Evolutionary conservation across 1,140 invertebrate genomes (phyloP), one percentile per base, ranked within the genome.

Genomic region (Lepeophtheirus salmonis): DNA sequence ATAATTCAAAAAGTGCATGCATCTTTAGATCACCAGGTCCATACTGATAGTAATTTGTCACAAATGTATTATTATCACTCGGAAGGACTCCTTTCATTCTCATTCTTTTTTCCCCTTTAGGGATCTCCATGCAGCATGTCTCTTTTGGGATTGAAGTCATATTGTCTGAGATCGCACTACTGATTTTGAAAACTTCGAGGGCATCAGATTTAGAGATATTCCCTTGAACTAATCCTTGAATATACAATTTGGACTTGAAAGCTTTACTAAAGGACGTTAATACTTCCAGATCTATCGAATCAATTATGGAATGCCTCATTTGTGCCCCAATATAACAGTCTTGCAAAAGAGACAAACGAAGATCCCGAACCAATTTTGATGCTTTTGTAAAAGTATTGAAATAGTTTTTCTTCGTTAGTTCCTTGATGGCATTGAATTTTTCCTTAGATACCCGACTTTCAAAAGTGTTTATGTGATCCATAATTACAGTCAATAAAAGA

Each of bases 11-110:
- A 41, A 66, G 21, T n/a, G 65, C 56, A 26, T 66, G 62, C 26
- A 50, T 41, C 48, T 21, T 60, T 13, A 83, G 75, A 1, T 76
- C 77, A 52, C 77, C 71, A 41, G 71, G 69, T 2, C 81, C 83
- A 6, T 77, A 80, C 70, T 95, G 89, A 73, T 91, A 94, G 70
- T 90, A 91, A 70, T 90, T 88, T 13, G 80, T 82, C 20, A 91
- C 78, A 49, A 85, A 78, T 6, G 86, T 89, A 71, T 90, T 94
- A 2, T 78, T 77, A 65, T 92, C 86, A 2, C 74, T 71, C 14
- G 69, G 68, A 69, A 88, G 86, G 50, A 89, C 78, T 20, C 81
- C 82, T 63, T 76, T 69, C 16, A 84, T 72, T 56, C 80, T 77
- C 58, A 81, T 77, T 64, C 74, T 80, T 24, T 74, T 74, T 52